Conservation (phyloP, 1,140 invertebrate genomes). For the Drosophila erecta region DNA sequence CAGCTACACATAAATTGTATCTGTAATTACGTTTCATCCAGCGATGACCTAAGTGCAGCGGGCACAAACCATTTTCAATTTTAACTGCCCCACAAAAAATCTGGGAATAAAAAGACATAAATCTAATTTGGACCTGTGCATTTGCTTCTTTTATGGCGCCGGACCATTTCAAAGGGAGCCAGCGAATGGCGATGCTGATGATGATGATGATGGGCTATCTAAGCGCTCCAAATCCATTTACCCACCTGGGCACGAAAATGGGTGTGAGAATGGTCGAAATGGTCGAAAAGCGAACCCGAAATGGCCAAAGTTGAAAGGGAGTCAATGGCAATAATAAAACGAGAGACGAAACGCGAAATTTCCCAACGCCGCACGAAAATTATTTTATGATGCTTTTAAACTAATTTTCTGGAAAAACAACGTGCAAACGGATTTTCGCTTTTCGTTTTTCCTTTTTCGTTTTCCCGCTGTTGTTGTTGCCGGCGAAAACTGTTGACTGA, state of each 20-base stretch:
- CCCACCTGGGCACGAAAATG: conserved; percentile 62
- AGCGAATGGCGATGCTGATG: conserved; percentile 41
- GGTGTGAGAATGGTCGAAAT: conserved; percentile 40
- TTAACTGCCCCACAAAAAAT: conserved; percentile 59
- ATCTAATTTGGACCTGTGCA: conserved; percentile 70
- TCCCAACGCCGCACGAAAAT: conserved; percentile 67
- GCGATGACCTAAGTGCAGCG: conserved; percentile 14
- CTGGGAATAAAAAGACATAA: conserved; percentile 55
- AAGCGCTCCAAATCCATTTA: conserved; percentile 76
- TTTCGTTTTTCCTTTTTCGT: conserved; percentile 12
- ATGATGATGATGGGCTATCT: conserved; percentile 66
- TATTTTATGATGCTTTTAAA: conserved; percentile 83
- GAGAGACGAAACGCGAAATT: conserved; percentile 42
- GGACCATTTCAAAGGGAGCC: conserved; percentile 32
- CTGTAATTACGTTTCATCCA: conserved; percentile 49
- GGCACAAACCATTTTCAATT: conserved; percentile 38
- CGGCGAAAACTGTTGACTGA: conserved; percentile 56
- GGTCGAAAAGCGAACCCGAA: conserved; percentile 61
- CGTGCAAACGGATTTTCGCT: conserved; percentile 55
- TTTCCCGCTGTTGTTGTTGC: background rate
- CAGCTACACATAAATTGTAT: conserved; percentile 34
- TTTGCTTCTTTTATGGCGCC: conserved; percentile 61
- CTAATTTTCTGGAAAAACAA: conserved; percentile 79
- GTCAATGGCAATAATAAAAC: conserved; percentile 74
- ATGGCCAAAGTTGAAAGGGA: conserved; percentile 45